Conservation (phyloP, 2,888 invertebrate genomes). For the Euzophera pinguis region DNA sequence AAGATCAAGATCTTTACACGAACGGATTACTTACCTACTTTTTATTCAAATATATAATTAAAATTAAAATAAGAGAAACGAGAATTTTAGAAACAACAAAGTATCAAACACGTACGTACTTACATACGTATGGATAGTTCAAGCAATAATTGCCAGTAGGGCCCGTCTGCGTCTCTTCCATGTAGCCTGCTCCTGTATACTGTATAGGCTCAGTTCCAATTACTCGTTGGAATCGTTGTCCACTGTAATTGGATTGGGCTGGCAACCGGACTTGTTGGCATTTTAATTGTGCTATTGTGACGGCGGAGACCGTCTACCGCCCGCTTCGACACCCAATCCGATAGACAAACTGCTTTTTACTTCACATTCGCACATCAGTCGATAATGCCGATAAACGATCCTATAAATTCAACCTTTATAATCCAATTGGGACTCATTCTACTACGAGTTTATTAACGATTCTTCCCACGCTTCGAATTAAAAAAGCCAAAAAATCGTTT, state of each 20-base stretch:
- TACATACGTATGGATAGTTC: constrained; percentile 24
- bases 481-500: constrained; percentile 41
- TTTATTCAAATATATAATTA: too few relatives aligned
- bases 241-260: constrained; percentile 78
- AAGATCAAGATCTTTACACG: too few relatives aligned
- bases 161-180: constrained; percentile 46
- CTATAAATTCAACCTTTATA: constrained; percentile 11
- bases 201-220: constrained; percentile 69
- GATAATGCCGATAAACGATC: constrained; percentile 22
- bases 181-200: constrained; percentile 63
- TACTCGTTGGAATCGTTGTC: constrained; percentile 78
- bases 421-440: constrained; percentile 12
- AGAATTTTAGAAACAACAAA: too few relatives aligned
- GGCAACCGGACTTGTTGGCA: constrained; percentile 78
- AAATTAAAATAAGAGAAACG: too few relatives aligned
- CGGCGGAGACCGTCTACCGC: constrained; percentile 62
- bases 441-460: constrained; percentile 16
- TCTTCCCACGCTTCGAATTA: constrained; percentile 51
- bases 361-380: constrained; percentile 41
- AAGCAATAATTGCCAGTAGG: constrained; percentile 40
- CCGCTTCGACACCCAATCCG: constrained; percentile 52
- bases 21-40: too few relatives aligned
- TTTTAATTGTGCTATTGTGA: constrained; percentile 80
- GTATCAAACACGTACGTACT: too few relatives aligned
- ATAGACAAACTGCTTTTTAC: constrained; percentile 65